These are phyloP conservation scores for Monopterus albus DNA, from an alignment of 2,113 vertebrate species.

Conservation along the genomic window DNA sequence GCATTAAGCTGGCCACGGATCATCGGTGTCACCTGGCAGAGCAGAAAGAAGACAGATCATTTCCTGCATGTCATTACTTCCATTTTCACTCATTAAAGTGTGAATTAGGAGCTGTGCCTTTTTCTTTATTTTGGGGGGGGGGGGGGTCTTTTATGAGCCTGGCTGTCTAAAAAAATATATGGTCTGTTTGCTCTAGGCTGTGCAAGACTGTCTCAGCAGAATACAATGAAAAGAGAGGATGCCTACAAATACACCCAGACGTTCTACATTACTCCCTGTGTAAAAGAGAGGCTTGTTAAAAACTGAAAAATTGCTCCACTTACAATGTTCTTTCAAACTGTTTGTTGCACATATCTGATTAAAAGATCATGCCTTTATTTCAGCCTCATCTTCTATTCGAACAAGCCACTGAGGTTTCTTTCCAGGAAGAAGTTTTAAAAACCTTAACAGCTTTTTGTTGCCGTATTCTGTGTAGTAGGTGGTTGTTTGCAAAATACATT, in stretches of 20 bases:
- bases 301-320: conserved; percentile 34
- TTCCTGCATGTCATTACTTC: conserved; percentile 51
- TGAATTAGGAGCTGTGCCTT: conserved; percentile 35
- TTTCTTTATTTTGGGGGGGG: too few relatives aligned
- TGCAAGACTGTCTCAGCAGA: conserved; percentile 55
- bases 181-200: conserved; percentile 30
- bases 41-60: conserved; percentile 38
- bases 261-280: conserved; percentile 47
- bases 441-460: conserved; percentile 32
- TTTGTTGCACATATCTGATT: conserved; percentile 32
- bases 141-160: conserved; percentile 57
- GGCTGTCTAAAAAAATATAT: conserved; percentile 50
- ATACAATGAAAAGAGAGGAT: conserved; percentile 49
- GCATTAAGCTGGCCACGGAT: conserved; percentile 39
- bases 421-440: conserved; percentile 29
- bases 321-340: conserved; percentile 20
- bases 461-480: conserved; percentile 26
- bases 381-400: conserved; percentile 24
- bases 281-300: conserved; percentile 70
- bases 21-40: conserved; percentile 52
- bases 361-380: conserved; percentile 45
- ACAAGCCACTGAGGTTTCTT: conserved; percentile 42
- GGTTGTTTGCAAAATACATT: conserved; percentile 31
- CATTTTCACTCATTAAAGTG: conserved; percentile 64
- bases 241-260: conserved; percentile 45